A percentile compares a stretch with the other conserved stretches of the same genome.
These are phyloP conservation scores for Clarias macrocephalus DNA, from an alignment of 2,113 vertebrate genomes.

Conservation along the genomic window DNA sequence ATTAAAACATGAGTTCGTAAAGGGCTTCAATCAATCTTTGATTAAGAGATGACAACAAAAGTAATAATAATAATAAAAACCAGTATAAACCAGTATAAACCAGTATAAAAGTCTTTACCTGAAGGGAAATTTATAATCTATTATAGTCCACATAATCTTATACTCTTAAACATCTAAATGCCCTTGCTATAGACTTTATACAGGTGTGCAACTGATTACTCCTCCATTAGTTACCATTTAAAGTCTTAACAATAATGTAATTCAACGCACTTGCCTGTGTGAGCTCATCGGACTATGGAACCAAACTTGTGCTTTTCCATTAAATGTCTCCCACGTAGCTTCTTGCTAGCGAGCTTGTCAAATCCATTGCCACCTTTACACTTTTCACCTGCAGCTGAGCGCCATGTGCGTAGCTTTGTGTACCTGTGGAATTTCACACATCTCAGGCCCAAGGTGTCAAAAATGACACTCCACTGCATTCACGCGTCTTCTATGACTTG, in stretches of 20 bases:
- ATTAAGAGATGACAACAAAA: neutral
- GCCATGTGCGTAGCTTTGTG: constrained; percentile 42
- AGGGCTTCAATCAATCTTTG: neutral
- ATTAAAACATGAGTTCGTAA: neutral
- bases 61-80: no score
- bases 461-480: constrained; percentile 42
- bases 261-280: neutral
- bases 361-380: constrained; percentile 44
- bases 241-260: neutral
- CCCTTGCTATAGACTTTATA: neutral
- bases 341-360: constrained; percentile 21
- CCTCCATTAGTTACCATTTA: neutral
- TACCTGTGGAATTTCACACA: constrained; percentile 47
- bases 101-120: no score
- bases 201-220: neutral
- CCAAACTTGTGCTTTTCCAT: neutral
- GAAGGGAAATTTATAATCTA: neutral
- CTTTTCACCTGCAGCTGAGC: constrained; percentile 47
- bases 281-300: neutral
- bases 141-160: neutral
- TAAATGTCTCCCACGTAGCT: constrained; percentile 15
- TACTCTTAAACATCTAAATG: neutral
- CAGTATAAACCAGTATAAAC: no score
- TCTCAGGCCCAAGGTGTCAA: constrained; percentile 42
- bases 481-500: constrained; percentile 38